A percentile compares a stretch with the other conserved stretches of the same genome.
Evolutionary conservation across 2,113 vertebrate genomes (phyloP).

Genomic region (Cisticola juncidis): DNA sequence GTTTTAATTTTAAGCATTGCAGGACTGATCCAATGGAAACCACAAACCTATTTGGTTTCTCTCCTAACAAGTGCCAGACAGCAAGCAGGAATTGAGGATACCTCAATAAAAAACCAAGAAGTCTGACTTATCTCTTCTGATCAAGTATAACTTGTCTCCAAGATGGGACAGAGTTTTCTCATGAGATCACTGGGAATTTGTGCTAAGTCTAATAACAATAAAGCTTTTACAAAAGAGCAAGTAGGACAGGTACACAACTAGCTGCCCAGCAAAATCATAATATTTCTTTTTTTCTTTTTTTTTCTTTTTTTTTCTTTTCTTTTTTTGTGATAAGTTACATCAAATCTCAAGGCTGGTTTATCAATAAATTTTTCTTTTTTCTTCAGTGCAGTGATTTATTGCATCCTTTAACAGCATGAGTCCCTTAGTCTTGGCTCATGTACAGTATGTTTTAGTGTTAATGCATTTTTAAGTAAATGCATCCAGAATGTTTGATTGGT

Average conservation of each 20-base stretch:
- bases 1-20: background rate
- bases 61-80: background rate
- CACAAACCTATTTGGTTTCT: background rate
- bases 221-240: background rate
- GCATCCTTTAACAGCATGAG: background rate
- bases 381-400: background rate
- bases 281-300: background rate
- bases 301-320: background rate
- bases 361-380: background rate
- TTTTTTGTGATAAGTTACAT: background rate
- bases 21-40: background rate
- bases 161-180: background rate
- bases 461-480: background rate
- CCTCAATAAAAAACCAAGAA: background rate
- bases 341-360: background rate
- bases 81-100: background rate
- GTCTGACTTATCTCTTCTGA: background rate
- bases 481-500: background rate
- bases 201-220: background rate
- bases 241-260: background rate
- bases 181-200: background rate
- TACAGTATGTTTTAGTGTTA: background rate
- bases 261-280: background rate
- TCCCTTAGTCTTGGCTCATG: background rate
- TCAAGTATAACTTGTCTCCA: background rate